Base-by-base conservation (phyloP, 2,888 invertebrate species). In the Tetanocera ferruginea region DNA sequence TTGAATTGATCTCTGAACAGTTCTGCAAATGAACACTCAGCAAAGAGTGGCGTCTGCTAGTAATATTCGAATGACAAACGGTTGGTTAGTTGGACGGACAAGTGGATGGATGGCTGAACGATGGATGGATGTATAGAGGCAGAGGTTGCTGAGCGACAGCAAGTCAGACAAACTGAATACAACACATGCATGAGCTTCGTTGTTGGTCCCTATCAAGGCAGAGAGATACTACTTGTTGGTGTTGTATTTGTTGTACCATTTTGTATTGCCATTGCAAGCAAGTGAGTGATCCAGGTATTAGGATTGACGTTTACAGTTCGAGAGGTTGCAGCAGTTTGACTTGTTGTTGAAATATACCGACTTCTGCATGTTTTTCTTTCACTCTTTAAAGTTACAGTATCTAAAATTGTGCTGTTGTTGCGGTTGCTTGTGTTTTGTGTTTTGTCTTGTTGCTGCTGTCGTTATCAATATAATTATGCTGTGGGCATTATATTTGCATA, bases 261-360 rank as follows among this genome's bases (percentile, higher is more conserved):
- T 52, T 72, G 55, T 37, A 3, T 37, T 57, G 17, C 9, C 43
- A n/a, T 43, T 67, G 67, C 17, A 19, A 25, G 67, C 17, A 19
- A 25, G 19, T 55, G 57, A 37, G 11, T 19, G 72, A 34, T 25
- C 51, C 64, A 28, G 62, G n/a, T 25, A 60, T 23, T 73, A 34
- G 4, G 11, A 60, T 64, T 77, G 73, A 67, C 73, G 77, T 67
- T 73, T 73, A n/a, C 57, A 28, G 77, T 77, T 67, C 70, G 62
- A 69, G 69, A 57, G 67, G 69, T 74, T 78, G 74, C 78, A 78
- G 69, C 70, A 62, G 72, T 76, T 76, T 80, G 79, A 80, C 76
- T 80, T 80, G 76, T 67, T 80, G 79, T 76, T 80, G 76, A 80
- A 80, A 78, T 70, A 73, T 78, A 75, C 66, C 76, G 71, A 78